Conservation (phyloP, 2,113 vertebrate genomes). For the Taurulus bubalis region DNA sequence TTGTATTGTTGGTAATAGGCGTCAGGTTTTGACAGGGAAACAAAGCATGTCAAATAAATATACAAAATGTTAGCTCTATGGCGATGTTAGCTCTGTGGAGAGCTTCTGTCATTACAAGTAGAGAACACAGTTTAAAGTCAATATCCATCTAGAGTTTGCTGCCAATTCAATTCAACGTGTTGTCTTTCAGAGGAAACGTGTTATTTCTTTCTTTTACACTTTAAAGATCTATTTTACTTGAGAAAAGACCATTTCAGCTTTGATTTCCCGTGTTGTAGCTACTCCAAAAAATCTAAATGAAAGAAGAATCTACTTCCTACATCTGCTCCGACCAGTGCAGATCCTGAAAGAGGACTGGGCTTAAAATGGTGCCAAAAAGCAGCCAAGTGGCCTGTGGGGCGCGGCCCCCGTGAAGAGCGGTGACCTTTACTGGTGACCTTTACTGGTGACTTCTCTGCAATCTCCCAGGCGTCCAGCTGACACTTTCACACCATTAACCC, state of each 20-base stretch:
- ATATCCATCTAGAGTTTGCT: no score
- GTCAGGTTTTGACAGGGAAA: neutral
- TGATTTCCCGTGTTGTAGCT: neutral
- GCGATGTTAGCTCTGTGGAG: neutral
- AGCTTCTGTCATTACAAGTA: no score
- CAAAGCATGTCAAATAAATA: no score
- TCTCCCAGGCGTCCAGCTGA: constrained; percentile 34
- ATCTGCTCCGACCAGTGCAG: neutral
- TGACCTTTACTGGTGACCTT: constrained; percentile 69
- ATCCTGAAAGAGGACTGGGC: neutral
- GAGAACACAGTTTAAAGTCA: no score
- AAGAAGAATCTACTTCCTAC: neutral
- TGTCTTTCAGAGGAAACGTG: neutral
- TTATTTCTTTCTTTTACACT: neutral
- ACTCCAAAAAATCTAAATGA: neutral
- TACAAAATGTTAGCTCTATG: no score
- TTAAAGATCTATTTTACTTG: neutral
- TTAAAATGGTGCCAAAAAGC: neutral
- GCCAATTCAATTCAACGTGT: neutral
- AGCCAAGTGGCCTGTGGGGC: constrained; percentile 5
- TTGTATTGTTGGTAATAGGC: neutral
- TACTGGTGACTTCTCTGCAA: constrained; percentile 33
- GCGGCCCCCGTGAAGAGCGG: constrained; percentile 23
- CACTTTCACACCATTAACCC: constrained; percentile 68
- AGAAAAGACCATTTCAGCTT: neutral